These are phyloP conservation scores for Menidia beryllina DNA, from an alignment of 2,113 vertebrate species.

Conservation along the genomic window DNA sequence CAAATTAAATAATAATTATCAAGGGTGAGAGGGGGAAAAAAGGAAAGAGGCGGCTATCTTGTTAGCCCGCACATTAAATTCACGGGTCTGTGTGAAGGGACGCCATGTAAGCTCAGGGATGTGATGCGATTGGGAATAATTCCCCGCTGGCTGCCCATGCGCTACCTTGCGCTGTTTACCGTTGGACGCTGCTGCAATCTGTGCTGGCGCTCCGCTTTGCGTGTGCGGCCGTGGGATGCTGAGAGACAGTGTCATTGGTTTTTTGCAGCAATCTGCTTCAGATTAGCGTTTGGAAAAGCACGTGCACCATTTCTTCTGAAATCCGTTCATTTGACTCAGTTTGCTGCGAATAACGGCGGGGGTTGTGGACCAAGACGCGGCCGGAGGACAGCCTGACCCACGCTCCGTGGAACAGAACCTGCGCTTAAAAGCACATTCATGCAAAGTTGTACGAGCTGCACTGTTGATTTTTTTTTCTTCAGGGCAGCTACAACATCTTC, in stretches of 20 bases:
- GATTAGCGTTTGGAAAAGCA: conserved; percentile 25
- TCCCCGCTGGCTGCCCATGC: conserved; percentile 76
- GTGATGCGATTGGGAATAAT: conserved; percentile 79
- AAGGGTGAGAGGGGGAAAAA: not conserved
- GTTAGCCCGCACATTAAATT: conserved; percentile 35
- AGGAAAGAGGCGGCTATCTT: conserved; percentile 12
- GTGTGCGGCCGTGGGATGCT: conserved; percentile 30
- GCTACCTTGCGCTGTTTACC: conserved; percentile 78
- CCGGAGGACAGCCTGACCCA: too few species aligned
- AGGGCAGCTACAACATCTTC: not conserved
- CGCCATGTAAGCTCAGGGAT: conserved; percentile 67
- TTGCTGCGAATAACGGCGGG: not conserved
- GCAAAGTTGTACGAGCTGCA: not conserved
- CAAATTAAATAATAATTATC: not conserved
- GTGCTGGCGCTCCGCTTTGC: conserved; percentile 16
- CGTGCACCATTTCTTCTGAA: conserved; percentile 13
- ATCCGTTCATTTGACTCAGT: not conserved
- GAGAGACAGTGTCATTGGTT: conserved; percentile 15
- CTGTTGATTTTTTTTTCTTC: not conserved
- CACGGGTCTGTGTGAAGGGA: conserved; percentile 60
- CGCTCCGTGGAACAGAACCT: not conserved
- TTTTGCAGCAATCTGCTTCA: conserved; percentile 16
- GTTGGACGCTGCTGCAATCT: conserved; percentile 73
- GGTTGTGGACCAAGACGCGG: not conserved
- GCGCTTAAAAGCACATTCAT: not conserved